phyloP scores from a whole-genome alignment of 2,113 vertebrate genomes.

The Vidua macroura region DNA sequence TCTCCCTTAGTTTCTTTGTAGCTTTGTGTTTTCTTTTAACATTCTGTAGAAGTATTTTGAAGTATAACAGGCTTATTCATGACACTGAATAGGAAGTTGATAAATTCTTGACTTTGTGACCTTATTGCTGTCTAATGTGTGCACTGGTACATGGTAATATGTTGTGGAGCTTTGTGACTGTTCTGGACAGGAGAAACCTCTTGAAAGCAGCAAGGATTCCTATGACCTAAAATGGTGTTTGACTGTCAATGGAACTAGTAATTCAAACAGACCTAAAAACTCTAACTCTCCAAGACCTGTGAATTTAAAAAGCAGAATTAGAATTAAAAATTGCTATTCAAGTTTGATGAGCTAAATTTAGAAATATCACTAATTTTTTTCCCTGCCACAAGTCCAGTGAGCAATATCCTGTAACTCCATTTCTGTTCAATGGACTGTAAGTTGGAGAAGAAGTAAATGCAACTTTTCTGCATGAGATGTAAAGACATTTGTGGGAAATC shows the following conservation, averaged over 20 bases:
- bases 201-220: not conserved
- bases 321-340: not conserved
- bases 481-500: not conserved
- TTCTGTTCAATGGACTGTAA: not conserved
- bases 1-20: not conserved
- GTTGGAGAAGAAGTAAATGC: not conserved
- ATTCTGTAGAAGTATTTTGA: not conserved
- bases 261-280: not conserved
- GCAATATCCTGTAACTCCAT: not conserved
- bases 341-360: not conserved
- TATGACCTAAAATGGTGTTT: not conserved
- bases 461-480: not conserved
- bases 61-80: not conserved
- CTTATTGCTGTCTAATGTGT: not conserved
- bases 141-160: not conserved
- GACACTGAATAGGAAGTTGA: not conserved
- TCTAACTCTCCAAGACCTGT: not conserved
- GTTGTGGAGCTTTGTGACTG: not conserved
- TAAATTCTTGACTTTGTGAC: not conserved
- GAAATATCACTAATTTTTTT: not conserved
- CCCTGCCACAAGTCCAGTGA: not conserved
- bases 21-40: not conserved
- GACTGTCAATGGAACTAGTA: not conserved
- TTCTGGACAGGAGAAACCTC: not conserved
- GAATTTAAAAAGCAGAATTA: not conserved